Conservation (phyloP, 2,888 invertebrate species). For the Tenthredo mesomela region DNA sequence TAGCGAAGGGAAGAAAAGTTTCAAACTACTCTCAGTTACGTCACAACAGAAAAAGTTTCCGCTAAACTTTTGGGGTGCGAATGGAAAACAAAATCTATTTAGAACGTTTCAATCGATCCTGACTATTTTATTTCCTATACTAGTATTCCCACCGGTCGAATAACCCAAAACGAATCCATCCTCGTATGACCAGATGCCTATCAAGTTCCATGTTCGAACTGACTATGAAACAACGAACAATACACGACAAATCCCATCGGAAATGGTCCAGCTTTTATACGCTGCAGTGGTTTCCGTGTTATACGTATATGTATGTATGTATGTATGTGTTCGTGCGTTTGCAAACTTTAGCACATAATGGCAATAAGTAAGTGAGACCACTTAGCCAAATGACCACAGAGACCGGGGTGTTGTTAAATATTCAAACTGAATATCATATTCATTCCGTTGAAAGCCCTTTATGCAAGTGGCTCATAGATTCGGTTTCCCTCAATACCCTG, state of each 20-base stretch:
- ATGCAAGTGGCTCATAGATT: neutral
- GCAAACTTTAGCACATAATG: constrained; percentile 11
- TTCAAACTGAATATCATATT: constrained; percentile 30
- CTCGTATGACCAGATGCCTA: neutral
- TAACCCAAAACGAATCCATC: constrained; percentile 23
- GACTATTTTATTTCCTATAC: constrained; percentile 30
- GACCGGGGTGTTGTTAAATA: neutral
- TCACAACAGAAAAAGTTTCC: constrained; percentile 19
- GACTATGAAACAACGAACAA: constrained; percentile 2
- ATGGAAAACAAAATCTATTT: constrained; percentile 49
- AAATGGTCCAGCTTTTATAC: constrained; percentile 1
- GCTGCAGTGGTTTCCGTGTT: constrained; percentile 2
- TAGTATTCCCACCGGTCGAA: neutral
- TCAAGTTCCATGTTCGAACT: neutral
- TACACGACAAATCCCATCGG: neutral
- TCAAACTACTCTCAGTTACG: constrained; percentile 36
- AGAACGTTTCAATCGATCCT: constrained; percentile 39
- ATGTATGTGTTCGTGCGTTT: neutral
- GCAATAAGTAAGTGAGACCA: constrained; percentile 24
- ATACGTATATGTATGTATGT: no score
- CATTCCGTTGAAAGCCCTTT: neutral
- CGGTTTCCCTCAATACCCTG: neutral
- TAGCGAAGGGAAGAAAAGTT: constrained; percentile 13
- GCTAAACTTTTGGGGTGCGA: constrained; percentile 20
- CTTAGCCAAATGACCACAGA: constrained; percentile 33